Evolutionary conservation across 2,113 vertebrate species (phyloP).

Genomic region (Cyanoderma ruficeps): DNA sequence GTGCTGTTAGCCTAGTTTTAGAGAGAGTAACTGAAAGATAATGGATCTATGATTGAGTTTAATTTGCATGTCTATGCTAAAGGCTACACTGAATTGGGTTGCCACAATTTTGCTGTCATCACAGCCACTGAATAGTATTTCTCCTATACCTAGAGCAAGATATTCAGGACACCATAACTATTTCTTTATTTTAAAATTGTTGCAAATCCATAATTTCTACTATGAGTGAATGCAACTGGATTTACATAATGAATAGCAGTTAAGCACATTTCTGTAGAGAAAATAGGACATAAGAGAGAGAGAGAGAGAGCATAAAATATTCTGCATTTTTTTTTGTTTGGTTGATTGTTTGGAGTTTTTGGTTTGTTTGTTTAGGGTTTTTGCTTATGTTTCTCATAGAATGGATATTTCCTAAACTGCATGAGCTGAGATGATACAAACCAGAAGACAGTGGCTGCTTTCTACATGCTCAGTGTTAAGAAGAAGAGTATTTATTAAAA

Average conservation of each 20-base stretch:
- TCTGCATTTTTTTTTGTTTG: not conserved
- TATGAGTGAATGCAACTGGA: not conserved
- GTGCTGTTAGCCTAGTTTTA: not conserved
- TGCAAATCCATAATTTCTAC: not conserved
- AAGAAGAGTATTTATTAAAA: not conserved
- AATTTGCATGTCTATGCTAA: not conserved
- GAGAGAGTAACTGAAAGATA: not conserved
- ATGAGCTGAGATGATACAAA: not conserved
- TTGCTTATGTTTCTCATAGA: not conserved
- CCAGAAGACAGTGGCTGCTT: not conserved
- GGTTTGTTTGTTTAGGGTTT: not conserved
- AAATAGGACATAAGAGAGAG: not conserved
- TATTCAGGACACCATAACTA: not conserved
- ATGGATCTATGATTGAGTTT: not conserved
- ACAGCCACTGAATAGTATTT: not conserved
- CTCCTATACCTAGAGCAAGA: not conserved
- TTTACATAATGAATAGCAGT: not conserved
- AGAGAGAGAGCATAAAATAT: not conserved
- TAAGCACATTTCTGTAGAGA: not conserved
- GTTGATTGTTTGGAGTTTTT: not conserved
- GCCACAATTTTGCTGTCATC: not conserved
- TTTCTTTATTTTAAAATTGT: not conserved
- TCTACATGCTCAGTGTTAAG: not conserved
- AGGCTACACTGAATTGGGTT: not conserved
- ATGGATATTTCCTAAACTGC: not conserved